Percentiles rank a stretch among this genome's conserved stretches.
phyloP scores from a whole-genome alignment of 2,113 vertebrate species.

The Neolamprologus caudopunctatus region DNA sequence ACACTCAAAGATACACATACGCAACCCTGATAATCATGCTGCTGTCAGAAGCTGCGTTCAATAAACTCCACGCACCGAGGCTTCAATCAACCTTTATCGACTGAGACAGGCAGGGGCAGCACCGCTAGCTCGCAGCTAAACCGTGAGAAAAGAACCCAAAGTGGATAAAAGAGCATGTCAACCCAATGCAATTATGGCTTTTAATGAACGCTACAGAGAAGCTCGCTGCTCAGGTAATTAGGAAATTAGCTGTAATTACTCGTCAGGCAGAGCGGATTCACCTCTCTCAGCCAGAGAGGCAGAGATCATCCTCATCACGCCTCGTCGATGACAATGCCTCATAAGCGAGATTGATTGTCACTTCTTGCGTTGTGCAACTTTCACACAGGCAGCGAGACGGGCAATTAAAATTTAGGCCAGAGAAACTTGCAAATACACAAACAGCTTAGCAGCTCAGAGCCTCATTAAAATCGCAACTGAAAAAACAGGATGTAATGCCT shows the following conservation, averaged over 20 bases:
- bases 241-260: constrained; percentile 69
- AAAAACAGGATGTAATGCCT: neutral
- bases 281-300: constrained; percentile 39
- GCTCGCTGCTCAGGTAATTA: constrained; percentile 58
- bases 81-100: constrained; percentile 65
- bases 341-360: constrained; percentile 66
- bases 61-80: constrained; percentile 7
- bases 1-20: neutral
- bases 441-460: neutral
- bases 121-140: constrained; percentile 23
- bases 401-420: constrained; percentile 7
- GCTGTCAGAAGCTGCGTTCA: constrained; percentile 26
- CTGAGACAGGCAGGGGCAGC: constrained; percentile 53
- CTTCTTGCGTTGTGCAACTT: constrained; percentile 33
- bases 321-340: constrained; percentile 43
- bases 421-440: constrained; percentile 7
- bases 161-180: constrained; percentile 66
- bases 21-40: constrained; percentile 16
- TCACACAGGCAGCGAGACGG: neutral
- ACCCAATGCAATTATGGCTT: constrained; percentile 68
- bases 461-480: neutral
- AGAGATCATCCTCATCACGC: constrained; percentile 37
- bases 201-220: constrained; percentile 67
- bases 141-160: constrained; percentile 45
- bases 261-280: constrained; percentile 51